Evolutionary conservation across 2,888 invertebrate species (phyloP), one percentile per base, ranked within the genome.

Genomic region (Xestia rhomboidea): DNA sequence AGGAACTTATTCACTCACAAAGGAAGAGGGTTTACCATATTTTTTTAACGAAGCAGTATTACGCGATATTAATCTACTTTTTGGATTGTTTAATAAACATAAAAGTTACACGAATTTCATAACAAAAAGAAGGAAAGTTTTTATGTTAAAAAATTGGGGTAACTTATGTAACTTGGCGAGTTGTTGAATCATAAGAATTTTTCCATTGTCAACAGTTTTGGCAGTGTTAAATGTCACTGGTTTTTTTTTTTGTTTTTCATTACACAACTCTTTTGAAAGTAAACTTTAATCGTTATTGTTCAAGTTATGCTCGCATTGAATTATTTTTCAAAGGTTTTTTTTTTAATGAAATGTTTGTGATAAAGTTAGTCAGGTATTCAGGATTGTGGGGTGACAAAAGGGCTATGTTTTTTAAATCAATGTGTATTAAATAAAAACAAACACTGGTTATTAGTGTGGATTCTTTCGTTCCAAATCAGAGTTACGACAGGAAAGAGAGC

Each of bases 71-170:
- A 82, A 77, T 82, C 70, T 41, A 72, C 71, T 72, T 76, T 73
- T 76, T n/a, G n/a, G 44, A 82, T 86, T 83, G 68, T 63, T 60
- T 77, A 84, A 81, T 72, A 64, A 68, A 66, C 76, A 67, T 64
- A 68, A 57, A 84, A 81, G 79, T 85, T 81, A 85, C 73, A 66
- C 54, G 13, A 68, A 83, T 88, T 89, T 83, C 83, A 76, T 81
- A 71, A 85, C 63, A 41, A 44, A 74, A 74, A 34, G 46, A 72
- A 51, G 46, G 54, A 30, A 69, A 68, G 51, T 74, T 84, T 76
- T 64, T 69, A 54, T 54, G n/a, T 63, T 21, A 27, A 38, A 72
- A 68, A 24, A 34, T 64, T 72, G 21, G 11, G 18, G 63, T 64
- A 66, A 75, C 38, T 88, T 88, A 85, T 68, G 74, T 70, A 87